Evolutionary conservation across 2,113 vertebrate species (phyloP).

Genomic region (Entelurus aequoreus): DNA sequence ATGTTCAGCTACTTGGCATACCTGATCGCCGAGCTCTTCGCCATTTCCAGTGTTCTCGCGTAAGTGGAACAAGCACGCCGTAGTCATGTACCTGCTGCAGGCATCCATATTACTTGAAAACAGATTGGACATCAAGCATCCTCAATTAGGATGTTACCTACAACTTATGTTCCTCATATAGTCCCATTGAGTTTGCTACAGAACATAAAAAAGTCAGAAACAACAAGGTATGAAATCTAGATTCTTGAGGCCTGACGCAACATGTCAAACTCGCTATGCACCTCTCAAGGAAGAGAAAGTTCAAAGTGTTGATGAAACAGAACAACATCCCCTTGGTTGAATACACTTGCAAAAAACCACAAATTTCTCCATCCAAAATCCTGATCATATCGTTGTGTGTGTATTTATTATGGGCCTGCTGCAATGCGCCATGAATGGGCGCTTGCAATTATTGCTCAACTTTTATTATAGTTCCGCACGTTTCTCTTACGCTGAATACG

Average conservation of each 20-base stretch:
- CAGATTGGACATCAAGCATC: no score
- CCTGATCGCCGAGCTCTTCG: conserved; percentile 86
- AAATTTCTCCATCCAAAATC: no score
- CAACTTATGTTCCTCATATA: no score
- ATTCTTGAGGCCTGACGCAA: neutral
- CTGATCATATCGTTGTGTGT: no score
- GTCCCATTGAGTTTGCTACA: neutral
- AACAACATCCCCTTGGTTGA: no score
- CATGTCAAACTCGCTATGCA: conserved; percentile 11
- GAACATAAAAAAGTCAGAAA: neutral
- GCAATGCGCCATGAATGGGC: no score
- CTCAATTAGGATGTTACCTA: no score
- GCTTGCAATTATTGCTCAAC: no score
- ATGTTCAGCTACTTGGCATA: conserved; percentile 93
- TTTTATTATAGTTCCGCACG: no score
- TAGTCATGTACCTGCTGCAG: neutral
- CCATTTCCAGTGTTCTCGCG: conserved; percentile 90
- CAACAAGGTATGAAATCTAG: neutral
- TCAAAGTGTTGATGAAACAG: neutral
- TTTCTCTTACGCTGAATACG: no score
- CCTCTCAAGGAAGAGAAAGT: neutral
- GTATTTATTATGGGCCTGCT: no score
- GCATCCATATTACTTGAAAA: neutral
- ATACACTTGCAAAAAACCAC: no score
- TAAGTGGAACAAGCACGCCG: conserved; percentile 67